Evolutionary conservation across 2,888 invertebrate genomes (phyloP).

Genomic region (Phyllotreta striolata): DNA sequence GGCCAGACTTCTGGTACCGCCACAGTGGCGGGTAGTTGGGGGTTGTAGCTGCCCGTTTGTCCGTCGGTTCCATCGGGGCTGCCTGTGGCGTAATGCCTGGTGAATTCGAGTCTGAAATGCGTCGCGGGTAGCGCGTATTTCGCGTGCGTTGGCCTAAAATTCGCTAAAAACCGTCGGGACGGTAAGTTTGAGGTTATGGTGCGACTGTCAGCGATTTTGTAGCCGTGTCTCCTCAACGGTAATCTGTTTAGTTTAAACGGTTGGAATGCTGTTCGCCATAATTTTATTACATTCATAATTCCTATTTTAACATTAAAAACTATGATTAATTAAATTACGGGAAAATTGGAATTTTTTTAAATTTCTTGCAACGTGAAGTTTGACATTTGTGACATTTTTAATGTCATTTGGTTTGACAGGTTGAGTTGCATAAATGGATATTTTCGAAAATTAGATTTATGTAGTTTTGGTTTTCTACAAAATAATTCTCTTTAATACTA

Average conservation of each 20-base stretch:
- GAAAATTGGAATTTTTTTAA: no score
- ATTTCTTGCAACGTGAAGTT: no score
- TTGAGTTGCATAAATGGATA: no score
- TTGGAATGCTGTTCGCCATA: slow-evolving; percentile 19
- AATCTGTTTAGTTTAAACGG: slow-evolving; percentile 19
- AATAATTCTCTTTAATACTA: no score
- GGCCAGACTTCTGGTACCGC: slow-evolving; percentile 97
- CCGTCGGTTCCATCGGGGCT: slow-evolving; percentile 47
- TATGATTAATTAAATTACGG: no score
- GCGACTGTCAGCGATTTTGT: slow-evolving; percentile 19
- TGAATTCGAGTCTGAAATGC: neutral
- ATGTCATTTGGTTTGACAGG: no score
- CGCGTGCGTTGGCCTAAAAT: neutral
- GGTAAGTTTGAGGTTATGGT: slow-evolving; percentile 12
- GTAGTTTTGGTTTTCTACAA: no score
- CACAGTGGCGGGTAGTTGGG: slow-evolving; percentile 83
- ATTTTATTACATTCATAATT: slow-evolving; percentile 33
- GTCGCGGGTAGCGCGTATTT: slow-evolving; percentile 15
- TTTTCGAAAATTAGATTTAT: no score
- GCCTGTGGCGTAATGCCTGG: slow-evolving; percentile 46
- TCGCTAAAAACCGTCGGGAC: neutral
- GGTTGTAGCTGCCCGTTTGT: slow-evolving; percentile 55
- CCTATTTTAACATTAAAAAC: slow-evolving; percentile 17
- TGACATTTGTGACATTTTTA: no score
- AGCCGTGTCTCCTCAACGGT: slow-evolving; percentile 19